A percentile compares a stretch with the other conserved stretches of the same genome.
phyloP scores from a whole-genome alignment of 2,888 invertebrate genomes.

The Podabrus alpinus region DNA sequence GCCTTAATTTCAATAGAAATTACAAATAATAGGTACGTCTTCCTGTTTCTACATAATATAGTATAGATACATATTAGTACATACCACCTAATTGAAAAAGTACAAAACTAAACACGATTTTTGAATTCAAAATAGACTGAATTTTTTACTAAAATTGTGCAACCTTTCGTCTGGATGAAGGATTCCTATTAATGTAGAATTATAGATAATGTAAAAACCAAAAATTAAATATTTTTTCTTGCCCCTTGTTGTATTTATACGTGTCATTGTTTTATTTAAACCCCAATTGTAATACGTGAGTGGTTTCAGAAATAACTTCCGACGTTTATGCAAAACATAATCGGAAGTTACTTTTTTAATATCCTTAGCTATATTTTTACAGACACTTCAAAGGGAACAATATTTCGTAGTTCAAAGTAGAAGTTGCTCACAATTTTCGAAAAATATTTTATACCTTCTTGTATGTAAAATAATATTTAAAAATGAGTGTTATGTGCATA shows the following conservation, averaged over 20 bases:
- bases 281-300: background rate
- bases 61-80: too few relatives aligned
- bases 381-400: conserved; percentile 18
- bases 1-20: background rate
- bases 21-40: background rate
- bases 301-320: background rate
- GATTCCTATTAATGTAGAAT: background rate
- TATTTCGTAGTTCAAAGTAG: conserved; percentile 17
- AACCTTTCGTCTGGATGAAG: too few relatives aligned
- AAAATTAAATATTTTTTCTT: background rate
- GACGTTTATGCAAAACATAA: background rate
- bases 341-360: background rate
- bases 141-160: background rate
- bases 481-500: background rate
- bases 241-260: too few relatives aligned
- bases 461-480: background rate
- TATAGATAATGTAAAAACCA: background rate
- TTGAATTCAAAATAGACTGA: conserved; percentile 8
- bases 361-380: background rate
- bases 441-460: conserved; percentile 1
- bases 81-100: background rate
- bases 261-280: background rate
- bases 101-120: conserved; percentile 8
- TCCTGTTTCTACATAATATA: background rate
- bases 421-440: conserved; percentile 9